A percentile compares a stretch with the other conserved stretches of the same genome.
These are phyloP conservation scores for Cheumatopsyche charites DNA, from an alignment of 1,140 invertebrate species.

Conservation along the genomic window DNA sequence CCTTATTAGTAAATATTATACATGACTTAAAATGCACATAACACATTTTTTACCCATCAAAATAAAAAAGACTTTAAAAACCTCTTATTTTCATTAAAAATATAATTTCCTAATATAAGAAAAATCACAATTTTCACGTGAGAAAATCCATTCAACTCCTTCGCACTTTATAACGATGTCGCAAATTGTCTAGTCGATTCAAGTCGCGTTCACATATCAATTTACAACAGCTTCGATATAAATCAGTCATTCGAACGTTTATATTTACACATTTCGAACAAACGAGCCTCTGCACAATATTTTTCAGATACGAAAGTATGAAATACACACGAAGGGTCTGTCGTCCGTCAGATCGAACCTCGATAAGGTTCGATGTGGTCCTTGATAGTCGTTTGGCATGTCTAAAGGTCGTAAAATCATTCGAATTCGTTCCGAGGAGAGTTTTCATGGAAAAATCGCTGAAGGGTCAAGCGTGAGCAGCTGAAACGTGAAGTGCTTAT, in stretches of 20 bases:
- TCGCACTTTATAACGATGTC: background rate
- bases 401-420: slow-evolving; percentile 19
- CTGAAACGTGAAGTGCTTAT: too few species aligned
- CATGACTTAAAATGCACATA: too few species aligned
- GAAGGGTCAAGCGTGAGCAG: background rate
- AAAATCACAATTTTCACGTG: too few species aligned
- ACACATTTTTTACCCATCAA: too few species aligned
- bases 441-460: slow-evolving; percentile 18
- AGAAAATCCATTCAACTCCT: too few species aligned
- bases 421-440: slow-evolving; percentile 7
- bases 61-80: too few species aligned
- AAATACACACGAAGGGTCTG: background rate
- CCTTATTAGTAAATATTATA: too few species aligned
- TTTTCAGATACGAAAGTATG: background rate
- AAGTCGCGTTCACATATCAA: background rate
- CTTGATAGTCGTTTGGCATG: slow-evolving; percentile 27
- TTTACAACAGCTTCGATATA: background rate
- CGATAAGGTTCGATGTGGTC: background rate
- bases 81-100: too few species aligned
- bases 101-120: too few species aligned
- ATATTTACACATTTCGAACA: background rate
- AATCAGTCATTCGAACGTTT: background rate
- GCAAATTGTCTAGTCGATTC: slow-evolving; percentile 3
- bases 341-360: background rate
- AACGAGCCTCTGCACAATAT: background rate